Evolutionary conservation across 1,140 invertebrate genomes (phyloP).

Genomic region (Ceratina japonica): DNA sequence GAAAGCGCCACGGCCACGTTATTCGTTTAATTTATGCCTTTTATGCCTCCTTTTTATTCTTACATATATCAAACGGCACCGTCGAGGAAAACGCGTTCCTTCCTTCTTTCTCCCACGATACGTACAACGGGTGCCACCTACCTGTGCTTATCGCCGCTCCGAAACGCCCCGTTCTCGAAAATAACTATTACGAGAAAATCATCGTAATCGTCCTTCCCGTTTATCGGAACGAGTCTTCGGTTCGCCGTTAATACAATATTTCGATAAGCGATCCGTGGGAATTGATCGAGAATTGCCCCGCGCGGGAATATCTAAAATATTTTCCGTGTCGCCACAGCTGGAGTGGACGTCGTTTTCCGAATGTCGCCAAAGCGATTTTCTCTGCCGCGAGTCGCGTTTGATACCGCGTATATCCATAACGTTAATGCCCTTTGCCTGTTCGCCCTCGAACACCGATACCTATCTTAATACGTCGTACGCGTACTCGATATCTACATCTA

Average conservation of each 20-base stretch:
- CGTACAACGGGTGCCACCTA: too few species aligned
- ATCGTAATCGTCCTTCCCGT: not conserved
- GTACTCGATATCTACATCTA: conserved; percentile 2
- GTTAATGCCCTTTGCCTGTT: conserved; percentile 76
- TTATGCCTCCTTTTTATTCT: not conserved
- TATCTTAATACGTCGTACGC: conserved; percentile 64
- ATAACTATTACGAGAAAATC: not conserved
- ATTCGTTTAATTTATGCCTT: not conserved
- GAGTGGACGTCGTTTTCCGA: conserved; percentile 23
- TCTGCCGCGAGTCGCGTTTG: conserved; percentile 70
- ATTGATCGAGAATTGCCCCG: conserved; percentile 17
- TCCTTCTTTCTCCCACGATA: not conserved
- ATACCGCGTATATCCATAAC: not conserved
- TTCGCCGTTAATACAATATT: conserved; percentile 8
- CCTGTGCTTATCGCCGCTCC: not conserved
- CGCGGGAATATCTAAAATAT: conserved; percentile 65
- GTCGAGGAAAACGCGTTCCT: not conserved
- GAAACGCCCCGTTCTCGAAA: too few species aligned
- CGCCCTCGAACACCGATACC: conserved; percentile 61
- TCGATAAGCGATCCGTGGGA: conserved; percentile 16
- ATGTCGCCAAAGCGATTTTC: conserved; percentile 72
- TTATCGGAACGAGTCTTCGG: not conserved
- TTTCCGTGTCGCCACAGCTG: conserved; percentile 69
- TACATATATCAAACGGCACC: not conserved
- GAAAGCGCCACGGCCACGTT: not conserved